Conservation (phyloP, 1,140 invertebrate genomes). For the Liolophura sinensis region DNA sequence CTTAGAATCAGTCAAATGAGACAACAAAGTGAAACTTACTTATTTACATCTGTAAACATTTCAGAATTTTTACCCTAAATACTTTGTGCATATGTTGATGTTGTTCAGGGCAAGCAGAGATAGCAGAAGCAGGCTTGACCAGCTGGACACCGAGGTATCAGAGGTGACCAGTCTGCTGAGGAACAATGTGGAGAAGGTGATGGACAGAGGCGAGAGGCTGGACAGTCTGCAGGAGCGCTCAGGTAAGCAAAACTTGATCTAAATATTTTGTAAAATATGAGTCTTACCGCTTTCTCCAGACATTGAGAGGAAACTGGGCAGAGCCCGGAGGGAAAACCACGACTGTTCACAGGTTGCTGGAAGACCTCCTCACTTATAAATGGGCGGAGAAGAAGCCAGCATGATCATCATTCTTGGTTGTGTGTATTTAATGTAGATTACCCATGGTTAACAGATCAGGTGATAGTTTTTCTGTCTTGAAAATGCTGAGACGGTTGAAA, state of each 20-base stretch:
- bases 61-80: too few species aligned
- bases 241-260: conserved; percentile 38
- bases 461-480: background rate
- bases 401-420: background rate
- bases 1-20: too few species aligned
- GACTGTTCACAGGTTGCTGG: too few species aligned
- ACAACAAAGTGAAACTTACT: too few species aligned
- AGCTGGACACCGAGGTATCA: conserved; percentile 56
- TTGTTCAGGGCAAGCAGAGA: background rate
- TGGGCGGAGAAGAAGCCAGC: background rate
- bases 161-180: conserved; percentile 65
- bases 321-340: too few species aligned
- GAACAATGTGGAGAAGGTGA: conserved; percentile 64
- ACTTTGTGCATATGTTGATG: too few species aligned
- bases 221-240: conserved; percentile 64
- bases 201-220: conserved; percentile 64
- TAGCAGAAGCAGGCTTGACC: background rate
- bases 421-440: too few species aligned
- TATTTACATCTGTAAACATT: too few species aligned
- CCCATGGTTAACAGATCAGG: too few species aligned
- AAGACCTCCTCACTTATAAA: background rate
- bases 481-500: background rate
- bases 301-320: background rate
- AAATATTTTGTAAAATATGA: background rate
- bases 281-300: background rate